A percentile compares a stretch with the other conserved stretches of the same genome.
These are phyloP conservation scores for Euzophera pinguis DNA, from an alignment of 2,888 invertebrate genomes.

Conservation along the genomic window DNA sequence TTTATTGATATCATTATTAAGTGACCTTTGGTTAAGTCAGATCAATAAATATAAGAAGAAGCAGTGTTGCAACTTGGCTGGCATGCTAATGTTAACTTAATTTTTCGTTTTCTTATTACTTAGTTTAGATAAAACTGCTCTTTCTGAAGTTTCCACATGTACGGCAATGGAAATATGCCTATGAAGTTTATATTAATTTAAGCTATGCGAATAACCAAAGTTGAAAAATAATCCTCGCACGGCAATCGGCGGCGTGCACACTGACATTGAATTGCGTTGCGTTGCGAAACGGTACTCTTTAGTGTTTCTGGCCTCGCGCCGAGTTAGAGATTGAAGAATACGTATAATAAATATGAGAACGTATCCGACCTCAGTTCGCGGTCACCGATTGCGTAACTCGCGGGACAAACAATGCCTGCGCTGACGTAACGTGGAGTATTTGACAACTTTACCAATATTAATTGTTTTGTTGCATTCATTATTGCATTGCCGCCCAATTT, in stretches of 20 bases:
- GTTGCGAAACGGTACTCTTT: conserved; percentile 76
- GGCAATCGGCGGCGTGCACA: conserved; percentile 50
- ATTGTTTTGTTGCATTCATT: conserved; percentile 28
- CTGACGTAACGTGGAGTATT: conserved; percentile 48
- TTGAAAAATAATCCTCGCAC: conserved; percentile 30
- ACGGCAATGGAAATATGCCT: neutral
- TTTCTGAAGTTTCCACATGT: no score
- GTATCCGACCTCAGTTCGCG: conserved; percentile 74
- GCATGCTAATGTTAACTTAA: no score
- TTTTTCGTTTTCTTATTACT: no score
- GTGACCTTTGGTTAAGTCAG: neutral
- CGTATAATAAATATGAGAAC: conserved; percentile 77
- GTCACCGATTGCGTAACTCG: conserved; percentile 69
- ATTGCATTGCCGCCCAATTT: conserved; percentile 20
- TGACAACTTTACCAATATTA: conserved; percentile 41
- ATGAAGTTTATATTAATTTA: neutral
- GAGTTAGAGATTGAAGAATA: conserved; percentile 73
- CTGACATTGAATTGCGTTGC: conserved; percentile 70
- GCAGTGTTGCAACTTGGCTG: no score
- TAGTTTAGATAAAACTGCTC: no score
- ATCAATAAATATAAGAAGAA: neutral
- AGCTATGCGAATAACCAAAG: neutral
- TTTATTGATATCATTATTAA: neutral
- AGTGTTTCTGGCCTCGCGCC: conserved; percentile 62
- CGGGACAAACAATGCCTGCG: conserved; percentile 65